Conservation (phyloP, 2,797 vertebrate genomes). For the Thaleichthys pacificus region DNA sequence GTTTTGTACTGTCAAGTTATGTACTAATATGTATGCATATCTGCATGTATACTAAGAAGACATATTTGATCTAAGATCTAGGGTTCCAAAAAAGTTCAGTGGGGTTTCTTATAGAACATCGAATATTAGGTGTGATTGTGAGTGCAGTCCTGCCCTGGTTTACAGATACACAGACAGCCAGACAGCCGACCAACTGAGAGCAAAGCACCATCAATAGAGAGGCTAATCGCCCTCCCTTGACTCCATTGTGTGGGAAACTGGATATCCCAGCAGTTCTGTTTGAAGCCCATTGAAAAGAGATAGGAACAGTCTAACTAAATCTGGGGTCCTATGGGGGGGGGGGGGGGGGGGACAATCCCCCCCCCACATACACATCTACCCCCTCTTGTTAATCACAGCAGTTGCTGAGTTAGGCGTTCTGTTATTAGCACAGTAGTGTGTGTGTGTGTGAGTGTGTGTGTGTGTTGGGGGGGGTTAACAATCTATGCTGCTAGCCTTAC, state of each 20-base stretch:
- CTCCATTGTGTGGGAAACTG: slow-evolving; percentile 28
- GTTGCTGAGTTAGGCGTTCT: slow-evolving; percentile 48
- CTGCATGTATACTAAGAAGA: too few relatives aligned
- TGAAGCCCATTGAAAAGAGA: slow-evolving; percentile 42
- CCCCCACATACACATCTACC: slow-evolving; percentile 10
- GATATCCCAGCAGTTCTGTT: slow-evolving; percentile 57
- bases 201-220: slow-evolving; percentile 2
- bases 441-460: too few relatives aligned
- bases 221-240: slow-evolving; percentile 31
- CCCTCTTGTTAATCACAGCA: slow-evolving; percentile 34
- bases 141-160: neutral
- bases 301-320: slow-evolving; percentile 18
- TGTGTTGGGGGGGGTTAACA: slow-evolving; percentile 31
- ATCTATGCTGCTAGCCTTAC: slow-evolving; percentile 15
- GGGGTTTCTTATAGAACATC: neutral
- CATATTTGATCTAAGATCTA: neutral
- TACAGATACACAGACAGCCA: neutral
- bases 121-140: neutral
- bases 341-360: slow-evolving; percentile 24
- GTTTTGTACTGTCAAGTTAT: slow-evolving; percentile 2
- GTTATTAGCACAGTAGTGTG: slow-evolving; percentile 2
- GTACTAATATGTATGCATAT: neutral
- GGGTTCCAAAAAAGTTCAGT: neutral
- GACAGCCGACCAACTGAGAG: neutral
- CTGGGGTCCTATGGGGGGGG: slow-evolving; percentile 20